phyloP scores from a whole-genome alignment of 2,113 vertebrate genomes.

The Anguilla japonica region DNA sequence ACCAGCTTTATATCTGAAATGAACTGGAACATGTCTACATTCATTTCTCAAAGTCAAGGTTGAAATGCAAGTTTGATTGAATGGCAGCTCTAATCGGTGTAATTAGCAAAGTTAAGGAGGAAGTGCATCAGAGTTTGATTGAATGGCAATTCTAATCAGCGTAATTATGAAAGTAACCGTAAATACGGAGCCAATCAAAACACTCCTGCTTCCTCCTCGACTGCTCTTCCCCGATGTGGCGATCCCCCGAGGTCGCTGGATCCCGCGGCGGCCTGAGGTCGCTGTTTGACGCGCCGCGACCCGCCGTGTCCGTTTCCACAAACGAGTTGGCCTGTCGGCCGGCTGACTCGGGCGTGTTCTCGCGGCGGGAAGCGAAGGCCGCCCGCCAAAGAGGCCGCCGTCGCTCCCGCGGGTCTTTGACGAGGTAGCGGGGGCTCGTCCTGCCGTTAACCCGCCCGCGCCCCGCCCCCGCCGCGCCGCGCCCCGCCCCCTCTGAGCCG shows the following conservation, averaged over 20 bases:
- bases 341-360: slow-evolving; percentile 48
- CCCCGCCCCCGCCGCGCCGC: background rate
- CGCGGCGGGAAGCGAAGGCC: slow-evolving; percentile 45
- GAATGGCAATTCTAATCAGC: background rate
- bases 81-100: background rate
- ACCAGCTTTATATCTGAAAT: background rate
- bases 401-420: background rate
- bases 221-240: background rate
- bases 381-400: slow-evolving; percentile 45
- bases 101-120: background rate
- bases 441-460: background rate
- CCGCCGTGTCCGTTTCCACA: slow-evolving; percentile 33
- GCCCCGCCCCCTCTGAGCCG: background rate
- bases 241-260: slow-evolving; percentile 29
- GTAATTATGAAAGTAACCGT: background rate
- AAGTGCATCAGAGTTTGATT: background rate
- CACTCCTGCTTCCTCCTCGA: background rate
- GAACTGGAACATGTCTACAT: background rate
- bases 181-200: background rate
- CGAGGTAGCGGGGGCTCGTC: background rate
- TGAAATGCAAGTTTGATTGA: background rate
- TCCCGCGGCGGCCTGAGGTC: slow-evolving; percentile 48
- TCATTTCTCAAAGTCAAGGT: background rate
- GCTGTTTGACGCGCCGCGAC: slow-evolving; percentile 46
- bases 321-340: slow-evolving; percentile 65